Conservation (phyloP, 2,888 invertebrate species). For the Marasmarcha lunaedactyla region DNA sequence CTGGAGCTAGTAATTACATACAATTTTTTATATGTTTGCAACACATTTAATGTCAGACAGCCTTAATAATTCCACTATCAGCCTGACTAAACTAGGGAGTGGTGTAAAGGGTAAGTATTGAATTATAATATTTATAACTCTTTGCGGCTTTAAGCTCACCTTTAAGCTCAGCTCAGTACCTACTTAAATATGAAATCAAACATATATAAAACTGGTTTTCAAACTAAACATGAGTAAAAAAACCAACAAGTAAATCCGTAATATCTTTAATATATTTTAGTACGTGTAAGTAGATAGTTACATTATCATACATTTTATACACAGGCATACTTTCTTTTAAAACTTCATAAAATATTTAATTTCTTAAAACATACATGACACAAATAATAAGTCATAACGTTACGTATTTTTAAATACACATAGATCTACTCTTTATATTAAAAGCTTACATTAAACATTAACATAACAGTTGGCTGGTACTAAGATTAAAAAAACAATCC, state of each 20-base stretch:
- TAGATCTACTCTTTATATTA: conserved; percentile 10
- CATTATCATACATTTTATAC: conserved; percentile 58
- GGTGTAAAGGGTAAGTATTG: no score
- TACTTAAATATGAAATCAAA: no score
- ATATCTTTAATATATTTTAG: conserved; percentile 24
- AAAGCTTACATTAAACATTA: conserved; percentile 10
- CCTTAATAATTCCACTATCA: no score
- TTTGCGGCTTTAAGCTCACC: no score
- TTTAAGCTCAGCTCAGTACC: no score
- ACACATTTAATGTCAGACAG: no score
- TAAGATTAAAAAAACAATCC: conserved; percentile 12
- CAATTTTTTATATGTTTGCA: no score
- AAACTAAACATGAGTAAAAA: no score
- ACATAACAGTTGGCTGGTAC: conserved; percentile 11
- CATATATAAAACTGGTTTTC: no score
- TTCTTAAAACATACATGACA: conserved; percentile 31
- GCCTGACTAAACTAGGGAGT: no score
- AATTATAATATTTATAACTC: no score
- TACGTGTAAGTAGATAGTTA: conserved; percentile 36
- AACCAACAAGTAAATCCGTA: not conserved
- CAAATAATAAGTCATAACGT: conserved; percentile 29
- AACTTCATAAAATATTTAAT: conserved; percentile 20
- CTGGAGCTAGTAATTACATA: no score
- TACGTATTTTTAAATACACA: conserved; percentile 23
- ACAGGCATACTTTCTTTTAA: conserved; percentile 23